phyloP scores from a whole-genome alignment of 1,140 invertebrate genomes.

The Steinernema khuongi region DNA sequence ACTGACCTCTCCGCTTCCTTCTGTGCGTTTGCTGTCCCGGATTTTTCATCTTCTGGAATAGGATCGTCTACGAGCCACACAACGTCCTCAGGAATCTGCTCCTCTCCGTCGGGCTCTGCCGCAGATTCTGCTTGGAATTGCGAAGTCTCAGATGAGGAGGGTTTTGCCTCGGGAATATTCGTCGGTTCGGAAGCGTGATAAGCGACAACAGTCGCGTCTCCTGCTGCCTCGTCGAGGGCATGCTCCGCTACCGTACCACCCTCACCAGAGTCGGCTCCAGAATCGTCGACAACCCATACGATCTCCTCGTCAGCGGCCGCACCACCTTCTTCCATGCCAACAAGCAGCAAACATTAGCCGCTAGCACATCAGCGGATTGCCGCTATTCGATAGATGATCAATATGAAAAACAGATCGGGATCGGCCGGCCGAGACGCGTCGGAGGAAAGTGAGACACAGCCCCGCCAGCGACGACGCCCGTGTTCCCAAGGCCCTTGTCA shows the following conservation, averaged over 20 bases:
- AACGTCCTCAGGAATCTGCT: not conserved
- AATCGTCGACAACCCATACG: constrained; percentile 25
- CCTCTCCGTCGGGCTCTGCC: not conserved
- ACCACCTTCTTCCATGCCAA: constrained; percentile 13
- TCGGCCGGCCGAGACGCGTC: not conserved
- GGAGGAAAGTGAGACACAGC: constrained; percentile 1
- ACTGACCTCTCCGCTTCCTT: not conserved
- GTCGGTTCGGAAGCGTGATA: not conserved
- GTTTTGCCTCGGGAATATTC: too few relatives aligned
- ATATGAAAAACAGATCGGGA: constrained; percentile 13
- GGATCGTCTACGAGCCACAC: not conserved
- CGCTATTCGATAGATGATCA: constrained; percentile 7
- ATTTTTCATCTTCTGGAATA: not conserved
- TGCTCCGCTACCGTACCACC: not conserved
- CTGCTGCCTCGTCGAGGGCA: not conserved
- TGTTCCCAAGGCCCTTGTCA: constrained; percentile 2
- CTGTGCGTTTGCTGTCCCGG: not conserved
- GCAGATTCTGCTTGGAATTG: too few relatives aligned
- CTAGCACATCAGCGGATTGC: constrained; percentile 6
- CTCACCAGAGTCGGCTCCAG: not conserved
- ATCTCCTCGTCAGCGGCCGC: constrained; percentile 19
- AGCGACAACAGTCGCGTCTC: not conserved
- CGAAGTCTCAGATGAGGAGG: too few relatives aligned
- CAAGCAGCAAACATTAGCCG: constrained; percentile 14
- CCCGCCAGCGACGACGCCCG: not conserved